Evolutionary conservation across 2,113 vertebrate genomes (phyloP), one percentile per base, ranked within the genome.

Genomic region (Tautogolabrus adspersus): DNA sequence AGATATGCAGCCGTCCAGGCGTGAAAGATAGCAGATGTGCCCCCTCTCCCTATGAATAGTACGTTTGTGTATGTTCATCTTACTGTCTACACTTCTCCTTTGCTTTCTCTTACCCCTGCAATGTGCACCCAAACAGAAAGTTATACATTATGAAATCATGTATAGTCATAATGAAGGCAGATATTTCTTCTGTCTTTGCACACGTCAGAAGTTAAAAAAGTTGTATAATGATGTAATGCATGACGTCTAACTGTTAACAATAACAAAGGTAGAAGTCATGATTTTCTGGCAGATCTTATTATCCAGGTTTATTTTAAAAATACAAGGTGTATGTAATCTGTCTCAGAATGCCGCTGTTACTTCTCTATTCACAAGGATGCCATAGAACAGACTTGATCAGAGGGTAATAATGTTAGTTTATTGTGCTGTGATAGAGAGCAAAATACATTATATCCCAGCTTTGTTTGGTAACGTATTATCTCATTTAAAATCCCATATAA

Each of bases 11-110:
- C 72, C 38, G 59, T 73, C 44, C 83, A 88, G 66, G 77, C 67
- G 12, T 88, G 84, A 87, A 84, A 71, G 44, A 81, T 84, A 34
- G 55, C 86, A 89, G 84, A 83, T 87, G 82, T 83, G 84, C 10
- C 70, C 71, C 57, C 72, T 66, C 12, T 77, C 47, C 40, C n/a
- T 40, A 42, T 67, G 59, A 62, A 69, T 3, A 47, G 23, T 83
- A 64, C 76, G 44, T 63, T 16, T 12, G 54, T 72, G 8, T 60
- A 60, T 70, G 56, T 66, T 65, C 58, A 68, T 74, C 44, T 69
- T 9, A 69, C 44, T 61, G 6, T 79, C 58, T 66, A 49, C 34
- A 15, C n/a, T 16, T 68, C 21, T 44, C 30, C 52, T 79, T 63
- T 62, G 10, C 79, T 69, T 22, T 67, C 64, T 46, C 46, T 58